These are phyloP conservation scores for Laothoe populi DNA, from an alignment of 2,888 invertebrate genomes.

Conservation along the genomic window DNA sequence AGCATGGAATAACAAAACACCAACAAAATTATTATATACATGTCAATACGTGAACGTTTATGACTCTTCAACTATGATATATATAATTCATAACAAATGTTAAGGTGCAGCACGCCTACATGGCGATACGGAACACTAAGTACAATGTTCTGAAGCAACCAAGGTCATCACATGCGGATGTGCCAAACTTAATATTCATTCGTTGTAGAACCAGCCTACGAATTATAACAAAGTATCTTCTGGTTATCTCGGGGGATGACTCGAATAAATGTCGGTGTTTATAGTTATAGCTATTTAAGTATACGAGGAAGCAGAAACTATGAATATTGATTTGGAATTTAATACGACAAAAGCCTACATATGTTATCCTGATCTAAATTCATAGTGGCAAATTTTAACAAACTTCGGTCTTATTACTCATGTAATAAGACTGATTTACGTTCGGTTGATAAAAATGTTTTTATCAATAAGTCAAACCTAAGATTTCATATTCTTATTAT, in stretches of 20 bases:
- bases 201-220: constrained; percentile 64
- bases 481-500: neutral
- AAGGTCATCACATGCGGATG: constrained; percentile 76
- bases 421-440: no score
- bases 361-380: no score
- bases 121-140: constrained; percentile 75
- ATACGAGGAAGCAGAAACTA: constrained; percentile 5
- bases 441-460: neutral
- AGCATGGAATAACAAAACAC: neutral
- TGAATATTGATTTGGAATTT: neutral
- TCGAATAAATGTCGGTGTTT: constrained; percentile 23
- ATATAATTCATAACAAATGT: constrained; percentile 39
- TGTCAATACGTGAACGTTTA: constrained; percentile 27
- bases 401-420: no score
- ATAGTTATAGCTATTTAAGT: constrained; percentile 10
- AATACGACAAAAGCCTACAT: neutral
- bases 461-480: neutral
- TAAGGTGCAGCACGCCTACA: constrained; percentile 53
- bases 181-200: constrained; percentile 67
- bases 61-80: constrained; percentile 19
- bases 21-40: neutral
- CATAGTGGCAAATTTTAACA: no score
- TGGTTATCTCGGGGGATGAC: constrained; percentile 19
- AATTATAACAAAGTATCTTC: constrained; percentile 25
- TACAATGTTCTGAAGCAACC: constrained; percentile 69